A percentile compares a stretch with the other conserved stretches of the same genome.
phyloP scores from a whole-genome alignment of 2,888 invertebrate species.

The Drosophila imparisetae region DNA sequence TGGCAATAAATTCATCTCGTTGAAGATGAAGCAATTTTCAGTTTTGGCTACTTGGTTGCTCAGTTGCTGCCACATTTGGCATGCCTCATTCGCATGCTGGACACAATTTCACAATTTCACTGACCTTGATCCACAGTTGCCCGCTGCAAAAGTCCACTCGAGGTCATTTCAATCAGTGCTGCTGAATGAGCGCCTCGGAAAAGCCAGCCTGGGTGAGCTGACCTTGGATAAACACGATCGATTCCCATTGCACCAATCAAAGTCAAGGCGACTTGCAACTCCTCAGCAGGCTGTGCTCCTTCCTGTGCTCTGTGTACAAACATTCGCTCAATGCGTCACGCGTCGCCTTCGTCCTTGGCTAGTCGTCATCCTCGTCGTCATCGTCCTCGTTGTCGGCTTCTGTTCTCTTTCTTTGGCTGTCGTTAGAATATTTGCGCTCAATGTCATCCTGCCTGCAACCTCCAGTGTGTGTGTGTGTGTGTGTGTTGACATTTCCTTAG shows the following conservation, averaged over 20 bases:
- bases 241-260: slow-evolving; percentile 50
- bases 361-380: slow-evolving; percentile 35
- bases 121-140: slow-evolving; percentile 62
- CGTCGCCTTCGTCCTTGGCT: slow-evolving; percentile 64
- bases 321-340: slow-evolving; percentile 72
- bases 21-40: slow-evolving; percentile 63
- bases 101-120: slow-evolving; percentile 63
- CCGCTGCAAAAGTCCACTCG: slow-evolving; percentile 42
- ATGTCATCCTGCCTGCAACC: slow-evolving; percentile 62
- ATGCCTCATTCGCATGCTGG: slow-evolving; percentile 57
- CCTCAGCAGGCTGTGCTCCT: slow-evolving; percentile 60
- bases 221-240: slow-evolving; percentile 60
- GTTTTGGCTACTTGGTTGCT: slow-evolving; percentile 36
- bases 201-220: slow-evolving; percentile 55
- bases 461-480: slow-evolving; percentile 21
- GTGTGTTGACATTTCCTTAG: slow-evolving; percentile 69
- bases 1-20: slow-evolving; percentile 9
- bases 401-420: slow-evolving; percentile 61
- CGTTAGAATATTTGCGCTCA: slow-evolving; percentile 57
- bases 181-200: slow-evolving; percentile 40
- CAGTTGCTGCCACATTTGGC: slow-evolving; percentile 46
- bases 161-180: slow-evolving; percentile 40
- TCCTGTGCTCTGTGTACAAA: slow-evolving; percentile 70
- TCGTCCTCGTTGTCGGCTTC: slow-evolving; percentile 52
- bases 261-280: slow-evolving; percentile 58